Evolutionary conservation across 2,888 invertebrate genomes (phyloP).

Genomic region (Aelia acuminata): DNA sequence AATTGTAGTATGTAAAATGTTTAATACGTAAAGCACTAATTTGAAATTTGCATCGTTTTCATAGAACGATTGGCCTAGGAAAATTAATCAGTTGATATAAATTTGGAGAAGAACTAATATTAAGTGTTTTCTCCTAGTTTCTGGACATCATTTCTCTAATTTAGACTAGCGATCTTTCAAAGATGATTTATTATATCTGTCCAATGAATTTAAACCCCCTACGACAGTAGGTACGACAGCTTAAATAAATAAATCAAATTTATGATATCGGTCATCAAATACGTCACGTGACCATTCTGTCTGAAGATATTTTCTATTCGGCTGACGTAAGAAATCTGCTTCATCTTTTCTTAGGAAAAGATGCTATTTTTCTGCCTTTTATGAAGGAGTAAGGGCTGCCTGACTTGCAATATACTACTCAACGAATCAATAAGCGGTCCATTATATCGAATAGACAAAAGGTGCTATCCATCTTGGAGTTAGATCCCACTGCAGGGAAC

Average conservation of each 20-base stretch:
- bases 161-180: too few relatives aligned
- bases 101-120: too few relatives aligned
- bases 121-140: too few relatives aligned
- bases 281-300: background rate
- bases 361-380: background rate
- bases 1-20: too few relatives aligned
- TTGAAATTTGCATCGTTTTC: too few relatives aligned
- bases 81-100: too few relatives aligned
- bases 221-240: background rate
- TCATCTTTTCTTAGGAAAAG: background rate
- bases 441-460: conserved; percentile 31
- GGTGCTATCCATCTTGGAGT: background rate
- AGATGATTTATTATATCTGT: too few relatives aligned
- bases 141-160: too few relatives aligned
- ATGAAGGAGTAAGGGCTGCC: background rate
- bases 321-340: background rate
- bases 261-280: background rate
- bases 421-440: conserved; percentile 1
- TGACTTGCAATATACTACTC: background rate
- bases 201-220: too few relatives aligned
- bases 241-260: background rate
- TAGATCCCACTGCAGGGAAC: conserved; percentile 17
- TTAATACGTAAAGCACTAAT: too few relatives aligned
- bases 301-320: background rate
- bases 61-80: too few relatives aligned